Evolutionary conservation across 2,113 vertebrate genomes (phyloP).

Genomic region (Perca fluviatilis): DNA sequence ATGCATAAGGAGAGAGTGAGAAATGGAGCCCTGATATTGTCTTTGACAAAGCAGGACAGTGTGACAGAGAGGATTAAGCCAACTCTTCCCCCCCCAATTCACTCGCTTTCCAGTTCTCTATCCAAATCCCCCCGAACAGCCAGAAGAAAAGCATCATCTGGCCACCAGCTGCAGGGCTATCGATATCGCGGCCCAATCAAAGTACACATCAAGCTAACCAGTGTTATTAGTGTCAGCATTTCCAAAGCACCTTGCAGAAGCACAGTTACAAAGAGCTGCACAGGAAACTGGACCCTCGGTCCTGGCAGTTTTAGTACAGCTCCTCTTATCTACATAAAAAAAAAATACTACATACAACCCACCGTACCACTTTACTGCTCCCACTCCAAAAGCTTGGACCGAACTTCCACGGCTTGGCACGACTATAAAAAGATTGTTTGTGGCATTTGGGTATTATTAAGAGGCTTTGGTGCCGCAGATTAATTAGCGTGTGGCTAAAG

Average conservation of each 20-base stretch:
- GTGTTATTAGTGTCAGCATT: neutral
- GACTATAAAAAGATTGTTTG: conserved; percentile 21
- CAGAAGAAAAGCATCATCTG: conserved; percentile 52
- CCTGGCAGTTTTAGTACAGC: neutral
- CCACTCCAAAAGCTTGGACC: conserved; percentile 14
- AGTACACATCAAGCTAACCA: conserved; percentile 19
- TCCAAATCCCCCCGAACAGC: neutral
- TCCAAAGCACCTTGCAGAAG: conserved; percentile 18
- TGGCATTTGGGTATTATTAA: conserved; percentile 64
- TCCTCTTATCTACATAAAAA: neutral
- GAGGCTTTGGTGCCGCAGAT: conserved; percentile 59
- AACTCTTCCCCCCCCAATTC: conserved; percentile 15
- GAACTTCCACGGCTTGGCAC: conserved; percentile 34
- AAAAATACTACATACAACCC: neutral
- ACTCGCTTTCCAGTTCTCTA: neutral
- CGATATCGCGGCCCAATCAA: conserved; percentile 6
- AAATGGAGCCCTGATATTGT: conserved; percentile 40
- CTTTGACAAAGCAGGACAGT: conserved; percentile 52
- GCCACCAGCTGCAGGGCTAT: conserved; percentile 50
- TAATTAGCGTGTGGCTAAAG: conserved; percentile 76
- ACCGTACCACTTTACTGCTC: neutral
- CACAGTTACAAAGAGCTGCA: neutral
- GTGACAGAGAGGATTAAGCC: conserved; percentile 70
- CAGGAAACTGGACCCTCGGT: neutral
- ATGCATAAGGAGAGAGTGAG: conserved; percentile 6